Evolutionary conservation across 2,888 invertebrate genomes (phyloP), one percentile per base, ranked within the genome.

Genomic region (Sicus ferrugineus): DNA sequence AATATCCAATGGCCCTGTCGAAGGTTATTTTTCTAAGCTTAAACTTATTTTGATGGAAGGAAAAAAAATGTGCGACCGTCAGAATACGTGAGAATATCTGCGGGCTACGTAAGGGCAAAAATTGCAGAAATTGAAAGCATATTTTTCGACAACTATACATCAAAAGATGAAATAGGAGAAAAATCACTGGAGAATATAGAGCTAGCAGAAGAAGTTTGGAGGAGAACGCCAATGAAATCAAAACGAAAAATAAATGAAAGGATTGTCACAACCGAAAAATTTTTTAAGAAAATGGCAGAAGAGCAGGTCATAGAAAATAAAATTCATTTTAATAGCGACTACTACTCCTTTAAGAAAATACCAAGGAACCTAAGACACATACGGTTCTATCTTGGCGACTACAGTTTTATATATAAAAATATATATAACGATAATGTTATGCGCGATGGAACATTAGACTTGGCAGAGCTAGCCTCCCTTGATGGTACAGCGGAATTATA

Each of bases 31-130:
- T n/a, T n/a, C n/a, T n/a, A n/a, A n/a, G n/a, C n/a, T n/a, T n/a
- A n/a, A n/a, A n/a, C n/a, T n/a, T n/a, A n/a, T n/a, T n/a, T n/a
- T n/a, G n/a, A n/a, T n/a, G n/a, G n/a, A n/a, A n/a, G n/a, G n/a
- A n/a, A n/a, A n/a, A n/a, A n/a, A n/a, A n/a, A n/a, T n/a, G n/a
- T n/a, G n/a, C n/a, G n/a, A 5, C 61, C 61, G 6, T 38, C 61
- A 14, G 61, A 61, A 19, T 61, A 61, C 38, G 34, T 31, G 7
- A 16, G 61, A 61, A 61, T 61, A 19, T 61, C 61, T 7, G 61
- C 61, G 19, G 9, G 5, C 19, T 61, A 61, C 21, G 4, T 38
- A 23, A 0, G 38, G 11, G 34, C 61, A 1, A 61, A 61, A 26
- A 34, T 61, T 5, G 19, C n/a, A 14, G 61, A 61, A 23, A 11